Percentiles rank a stretch among this genome's conserved stretches.
These are phyloP conservation scores for Chaenodraco wilsoni DNA, from an alignment of 2,797 vertebrate genomes.

Conservation along the genomic window DNA sequence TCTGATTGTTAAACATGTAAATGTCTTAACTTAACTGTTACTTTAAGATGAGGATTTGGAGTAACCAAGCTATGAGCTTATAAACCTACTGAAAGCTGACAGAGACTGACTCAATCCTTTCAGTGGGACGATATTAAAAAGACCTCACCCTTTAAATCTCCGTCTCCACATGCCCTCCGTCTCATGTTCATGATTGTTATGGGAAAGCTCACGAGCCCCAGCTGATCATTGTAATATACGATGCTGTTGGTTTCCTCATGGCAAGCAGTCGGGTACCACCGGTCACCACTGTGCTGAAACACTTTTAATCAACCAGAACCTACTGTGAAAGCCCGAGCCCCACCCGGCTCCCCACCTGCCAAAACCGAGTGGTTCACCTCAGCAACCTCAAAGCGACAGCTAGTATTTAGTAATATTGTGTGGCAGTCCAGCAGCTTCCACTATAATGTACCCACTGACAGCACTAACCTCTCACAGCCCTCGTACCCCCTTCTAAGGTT, in stretches of 20 bases:
- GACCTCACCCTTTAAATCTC: constrained; percentile 71
- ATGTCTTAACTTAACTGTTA: constrained; percentile 10
- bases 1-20: constrained; percentile 11
- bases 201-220: constrained; percentile 64
- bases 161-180: constrained; percentile 64
- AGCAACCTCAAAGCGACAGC: constrained; percentile 82
- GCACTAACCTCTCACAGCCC: constrained; percentile 73
- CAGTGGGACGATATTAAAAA: constrained; percentile 69
- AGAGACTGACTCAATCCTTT: constrained; percentile 46
- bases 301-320: constrained; percentile 84
- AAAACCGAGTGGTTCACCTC: constrained; percentile 80
- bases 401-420: constrained; percentile 85
- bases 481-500: constrained; percentile 72
- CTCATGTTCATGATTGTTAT: constrained; percentile 73
- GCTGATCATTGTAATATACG: constrained; percentile 77
- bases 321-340: constrained; percentile 70
- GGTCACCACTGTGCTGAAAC: constrained; percentile 72
- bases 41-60: constrained; percentile 13
- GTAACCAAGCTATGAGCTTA: constrained; percentile 20
- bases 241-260: constrained; percentile 71
- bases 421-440: constrained; percentile 68
- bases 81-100: constrained; percentile 28
- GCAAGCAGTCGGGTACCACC: constrained; percentile 69
- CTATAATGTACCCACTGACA: constrained; percentile 78
- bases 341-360: constrained; percentile 73